These are phyloP conservation scores for Tokudaia muenninki DNA, from an alignment of 2,797 vertebrate species.

Conservation along the genomic window DNA sequence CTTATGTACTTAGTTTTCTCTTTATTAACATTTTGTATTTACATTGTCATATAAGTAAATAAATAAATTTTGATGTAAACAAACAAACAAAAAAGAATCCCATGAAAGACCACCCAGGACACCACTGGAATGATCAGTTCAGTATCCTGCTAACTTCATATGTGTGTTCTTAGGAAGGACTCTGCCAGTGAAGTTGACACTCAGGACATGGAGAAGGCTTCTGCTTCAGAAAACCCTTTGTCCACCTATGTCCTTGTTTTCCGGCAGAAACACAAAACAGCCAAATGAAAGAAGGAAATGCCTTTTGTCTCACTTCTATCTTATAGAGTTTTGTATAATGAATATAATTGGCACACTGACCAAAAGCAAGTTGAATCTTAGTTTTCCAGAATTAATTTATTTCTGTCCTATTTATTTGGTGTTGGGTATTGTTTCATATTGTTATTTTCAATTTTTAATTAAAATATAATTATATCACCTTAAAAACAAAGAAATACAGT, in stretches of 20 bases:
- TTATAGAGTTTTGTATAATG: conserved; percentile 10
- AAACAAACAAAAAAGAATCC: neutral
- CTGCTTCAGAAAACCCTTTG: neutral
- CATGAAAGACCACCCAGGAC: neutral
- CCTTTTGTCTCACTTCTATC: neutral
- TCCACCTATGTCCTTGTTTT: neutral
- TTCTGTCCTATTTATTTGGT: neutral
- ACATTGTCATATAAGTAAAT: too few species aligned
- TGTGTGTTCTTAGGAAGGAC: neutral
- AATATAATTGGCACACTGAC: neutral
- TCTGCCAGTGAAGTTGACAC: neutral
- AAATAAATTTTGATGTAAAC: too few species aligned
- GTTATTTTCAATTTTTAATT: neutral
- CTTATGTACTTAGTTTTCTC: too few species aligned
- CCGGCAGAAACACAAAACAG: conserved; percentile 12
- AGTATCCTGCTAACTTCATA: neutral
- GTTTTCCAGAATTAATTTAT: neutral
- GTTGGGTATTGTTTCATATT: neutral
- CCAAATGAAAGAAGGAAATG: neutral
- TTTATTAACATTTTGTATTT: too few species aligned
- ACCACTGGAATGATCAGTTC: neutral
- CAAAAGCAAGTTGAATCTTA: conserved; percentile 14
- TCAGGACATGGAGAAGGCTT: neutral
- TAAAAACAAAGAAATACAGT: too few species aligned
- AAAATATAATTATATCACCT: neutral